Evolutionary conservation across 2,888 invertebrate genomes (phyloP).

Genomic region (Scaptodrosophila latifasciaeformis): DNA sequence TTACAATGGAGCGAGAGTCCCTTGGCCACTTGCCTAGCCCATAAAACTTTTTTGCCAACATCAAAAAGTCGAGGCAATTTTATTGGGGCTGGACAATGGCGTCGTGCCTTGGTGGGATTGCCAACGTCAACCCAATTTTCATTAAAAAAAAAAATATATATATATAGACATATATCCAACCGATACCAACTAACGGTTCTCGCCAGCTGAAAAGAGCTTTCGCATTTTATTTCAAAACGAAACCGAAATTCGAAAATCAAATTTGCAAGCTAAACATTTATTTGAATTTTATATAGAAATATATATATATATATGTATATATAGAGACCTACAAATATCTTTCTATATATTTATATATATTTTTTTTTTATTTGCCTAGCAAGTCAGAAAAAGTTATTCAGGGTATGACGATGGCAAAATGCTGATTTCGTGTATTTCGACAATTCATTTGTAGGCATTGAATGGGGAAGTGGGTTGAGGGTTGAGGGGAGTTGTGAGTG

Average conservation of each 20-base stretch:
- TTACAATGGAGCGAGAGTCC: constrained; percentile 29
- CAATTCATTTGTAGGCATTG: constrained; percentile 49
- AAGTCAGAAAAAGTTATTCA: too few relatives aligned
- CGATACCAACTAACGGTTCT: too few relatives aligned
- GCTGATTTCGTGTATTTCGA: constrained; percentile 53
- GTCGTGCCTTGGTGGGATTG: constrained; percentile 20
- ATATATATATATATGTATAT: constrained; percentile 5
- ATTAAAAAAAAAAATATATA: too few relatives aligned
- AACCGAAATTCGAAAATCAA: constrained; percentile 22
- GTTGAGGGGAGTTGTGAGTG: neutral
- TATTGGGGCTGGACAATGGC: constrained; percentile 48
- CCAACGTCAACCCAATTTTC: constrained; percentile 3
- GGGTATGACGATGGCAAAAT: too few relatives aligned
- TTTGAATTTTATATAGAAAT: constrained; percentile 12
- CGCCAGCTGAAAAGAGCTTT: constrained; percentile 33
- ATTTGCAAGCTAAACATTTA: too few relatives aligned
- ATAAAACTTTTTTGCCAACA: neutral
- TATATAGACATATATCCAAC: too few relatives aligned
- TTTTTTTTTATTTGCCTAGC: too few relatives aligned
- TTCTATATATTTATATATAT: too few relatives aligned
- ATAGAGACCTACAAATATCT: too few relatives aligned
- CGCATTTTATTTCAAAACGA: constrained; percentile 26
- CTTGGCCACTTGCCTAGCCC: neutral
- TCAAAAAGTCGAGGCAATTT: neutral
- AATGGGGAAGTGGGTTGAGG: constrained; percentile 14